Evolutionary conservation across 2,113 vertebrate species (phyloP).

Genomic region (Dermatemys mawii): DNA sequence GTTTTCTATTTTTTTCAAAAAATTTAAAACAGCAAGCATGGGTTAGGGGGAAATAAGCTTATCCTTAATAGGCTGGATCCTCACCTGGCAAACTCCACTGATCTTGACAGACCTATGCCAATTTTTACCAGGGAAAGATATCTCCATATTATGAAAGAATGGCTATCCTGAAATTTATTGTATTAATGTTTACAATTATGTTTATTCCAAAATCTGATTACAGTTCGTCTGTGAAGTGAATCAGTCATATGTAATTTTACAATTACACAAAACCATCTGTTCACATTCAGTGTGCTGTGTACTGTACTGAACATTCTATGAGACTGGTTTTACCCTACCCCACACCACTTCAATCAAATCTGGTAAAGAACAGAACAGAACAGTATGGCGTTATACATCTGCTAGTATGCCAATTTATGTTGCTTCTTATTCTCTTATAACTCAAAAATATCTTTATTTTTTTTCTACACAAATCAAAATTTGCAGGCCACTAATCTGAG

Average conservation of each 20-base stretch:
- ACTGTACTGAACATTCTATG: background rate
- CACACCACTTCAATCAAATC: conserved; percentile 1
- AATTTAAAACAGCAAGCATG: conserved; percentile 42
- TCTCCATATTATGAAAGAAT: background rate
- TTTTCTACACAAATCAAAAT: background rate
- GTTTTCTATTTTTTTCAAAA: conserved; percentile 41
- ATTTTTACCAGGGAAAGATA: conserved; percentile 31
- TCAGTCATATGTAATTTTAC: conserved; percentile 35
- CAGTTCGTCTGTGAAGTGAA: conserved; percentile 11
- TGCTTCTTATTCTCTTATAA: background rate
- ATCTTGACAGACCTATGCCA: conserved; percentile 7
- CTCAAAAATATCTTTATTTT: background rate
- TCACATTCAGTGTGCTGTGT: background rate
- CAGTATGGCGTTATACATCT: background rate
- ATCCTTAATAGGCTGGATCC: conserved; percentile 45
- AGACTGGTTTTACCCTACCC: conserved; percentile 13
- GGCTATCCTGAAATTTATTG: background rate
- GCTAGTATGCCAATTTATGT: background rate
- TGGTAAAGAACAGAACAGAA: background rate
- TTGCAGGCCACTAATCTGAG: background rate
- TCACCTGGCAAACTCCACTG: conserved; percentile 28
- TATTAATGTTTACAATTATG: conserved; percentile 35
- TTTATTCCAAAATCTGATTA: conserved; percentile 29
- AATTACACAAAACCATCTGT: conserved; percentile 26
- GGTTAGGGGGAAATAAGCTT: background rate